These are phyloP conservation scores for Rhodophaea formosa DNA, from an alignment of 2,888 invertebrate species.

Conservation along the genomic window DNA sequence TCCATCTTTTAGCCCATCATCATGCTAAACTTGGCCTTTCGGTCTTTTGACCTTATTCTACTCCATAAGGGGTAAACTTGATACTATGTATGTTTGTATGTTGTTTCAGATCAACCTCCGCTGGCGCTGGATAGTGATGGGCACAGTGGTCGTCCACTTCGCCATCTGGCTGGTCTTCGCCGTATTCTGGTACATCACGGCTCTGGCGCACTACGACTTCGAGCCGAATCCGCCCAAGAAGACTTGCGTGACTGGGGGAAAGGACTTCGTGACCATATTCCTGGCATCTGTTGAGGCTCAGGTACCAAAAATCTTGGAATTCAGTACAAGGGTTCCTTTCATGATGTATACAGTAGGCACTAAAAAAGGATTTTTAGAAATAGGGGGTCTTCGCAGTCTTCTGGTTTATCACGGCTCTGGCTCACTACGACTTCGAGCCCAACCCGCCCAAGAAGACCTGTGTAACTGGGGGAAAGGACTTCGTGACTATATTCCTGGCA, in stretches of 20 bases:
- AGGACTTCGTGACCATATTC: constrained; percentile 72
- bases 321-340: no score
- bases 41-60: no score
- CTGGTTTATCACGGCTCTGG: constrained; percentile 72
- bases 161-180: constrained; percentile 73
- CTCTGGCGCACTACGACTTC: constrained; percentile 72
- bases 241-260: constrained; percentile 70
- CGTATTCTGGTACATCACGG: constrained; percentile 72
- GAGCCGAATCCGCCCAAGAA: constrained; percentile 65
- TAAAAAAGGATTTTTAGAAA: no score
- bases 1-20: no score
- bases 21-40: no score
- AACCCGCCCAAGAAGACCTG: constrained; percentile 65
- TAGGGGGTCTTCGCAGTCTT: constrained; percentile 71
- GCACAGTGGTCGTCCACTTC: constrained; percentile 70
- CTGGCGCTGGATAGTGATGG: constrained; percentile 75
- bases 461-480: constrained; percentile 70
- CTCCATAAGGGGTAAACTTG: no score
- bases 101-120: constrained; percentile 64
- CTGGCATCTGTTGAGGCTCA: constrained; percentile 75
- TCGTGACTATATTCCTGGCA: constrained; percentile 71
- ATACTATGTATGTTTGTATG: no score
- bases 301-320: constrained; percentile 36
- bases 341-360: no score
- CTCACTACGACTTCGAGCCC: constrained; percentile 74